A percentile compares a stretch with the other conserved stretches of the same genome.
These are phyloP conservation scores for Eupithecia abbreviata DNA, from an alignment of 2,888 invertebrate genomes.

Conservation along the genomic window DNA sequence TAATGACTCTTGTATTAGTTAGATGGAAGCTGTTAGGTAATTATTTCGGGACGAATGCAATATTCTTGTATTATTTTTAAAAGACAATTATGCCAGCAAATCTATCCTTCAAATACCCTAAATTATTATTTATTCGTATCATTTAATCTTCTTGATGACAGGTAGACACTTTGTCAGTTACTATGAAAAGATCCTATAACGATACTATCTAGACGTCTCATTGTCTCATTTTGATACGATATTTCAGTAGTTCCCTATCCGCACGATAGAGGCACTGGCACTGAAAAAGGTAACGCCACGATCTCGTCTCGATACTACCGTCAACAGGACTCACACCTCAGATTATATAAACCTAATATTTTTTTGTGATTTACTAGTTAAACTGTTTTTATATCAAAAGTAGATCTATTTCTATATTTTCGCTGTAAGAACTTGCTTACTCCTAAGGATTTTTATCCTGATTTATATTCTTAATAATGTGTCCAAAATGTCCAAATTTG, in stretches of 20 bases:
- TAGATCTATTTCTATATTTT: not conserved
- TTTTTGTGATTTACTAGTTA: conserved; percentile 19
- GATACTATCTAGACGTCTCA: too few species aligned
- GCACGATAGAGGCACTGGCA: too few species aligned
- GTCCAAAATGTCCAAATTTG: conserved; percentile 62
- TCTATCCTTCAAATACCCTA: not conserved
- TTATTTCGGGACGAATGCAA: conserved; percentile 12
- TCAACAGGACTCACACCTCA: too few species aligned
- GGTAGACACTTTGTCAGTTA: not conserved
- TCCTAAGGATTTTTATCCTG: conserved; percentile 1
- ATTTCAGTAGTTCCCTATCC: too few species aligned
- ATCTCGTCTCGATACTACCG: too few species aligned
- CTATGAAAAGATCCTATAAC: not conserved
- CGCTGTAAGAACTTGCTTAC: not conserved
- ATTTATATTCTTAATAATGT: conserved; percentile 22
- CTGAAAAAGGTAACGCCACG: too few species aligned
- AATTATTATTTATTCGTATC: not conserved
- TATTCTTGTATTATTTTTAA: conserved; percentile 4
- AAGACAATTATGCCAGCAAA: not conserved
- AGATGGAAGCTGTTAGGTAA: not conserved
- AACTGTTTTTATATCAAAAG: conserved; percentile 7
- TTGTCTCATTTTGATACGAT: too few species aligned
- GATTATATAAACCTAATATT: too few species aligned
- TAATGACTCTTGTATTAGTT: not conserved
- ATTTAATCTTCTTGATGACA: not conserved